phyloP scores from a whole-genome alignment of 2,113 vertebrate species.

The Chroicocephalus ridibundus region DNA sequence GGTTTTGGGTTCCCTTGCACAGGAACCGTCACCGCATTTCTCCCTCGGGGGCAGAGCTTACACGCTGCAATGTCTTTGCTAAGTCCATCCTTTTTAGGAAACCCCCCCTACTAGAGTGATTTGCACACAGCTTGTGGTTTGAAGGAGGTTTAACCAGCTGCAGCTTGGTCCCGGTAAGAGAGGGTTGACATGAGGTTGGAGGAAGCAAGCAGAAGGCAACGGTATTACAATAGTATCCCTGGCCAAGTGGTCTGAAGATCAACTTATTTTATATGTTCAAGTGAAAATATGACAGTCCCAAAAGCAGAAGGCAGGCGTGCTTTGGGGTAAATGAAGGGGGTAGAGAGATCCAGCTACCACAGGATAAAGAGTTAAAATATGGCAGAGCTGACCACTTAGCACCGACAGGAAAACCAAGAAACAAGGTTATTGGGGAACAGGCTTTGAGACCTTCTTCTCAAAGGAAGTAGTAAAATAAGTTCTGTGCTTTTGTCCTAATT shows the following conservation, averaged over 20 bases:
- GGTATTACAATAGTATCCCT: background rate
- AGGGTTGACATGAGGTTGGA: background rate
- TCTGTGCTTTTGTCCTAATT: background rate
- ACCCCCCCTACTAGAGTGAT: background rate
- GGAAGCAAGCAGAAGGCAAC: background rate
- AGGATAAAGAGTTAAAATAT: background rate
- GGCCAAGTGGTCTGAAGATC: background rate
- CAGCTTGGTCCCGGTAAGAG: background rate
- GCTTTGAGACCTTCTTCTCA: background rate
- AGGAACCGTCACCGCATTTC: background rate
- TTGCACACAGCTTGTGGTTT: background rate
- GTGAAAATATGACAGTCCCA: background rate
- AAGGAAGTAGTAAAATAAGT: constrained; percentile 5
- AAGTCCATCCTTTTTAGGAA: constrained; percentile 28
- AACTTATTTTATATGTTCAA: background rate
- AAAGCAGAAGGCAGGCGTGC: background rate
- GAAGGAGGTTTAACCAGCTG: constrained; percentile 1
- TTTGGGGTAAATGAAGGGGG: background rate
- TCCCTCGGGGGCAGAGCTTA: background rate
- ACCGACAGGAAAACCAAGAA: background rate
- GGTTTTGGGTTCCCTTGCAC: background rate
- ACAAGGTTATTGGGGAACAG: background rate
- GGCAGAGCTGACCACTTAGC: background rate
- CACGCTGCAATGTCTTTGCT: background rate
- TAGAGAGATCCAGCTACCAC: background rate